A percentile compares a stretch with the other conserved stretches of the same genome.
phyloP scores from a whole-genome alignment of 2,113 vertebrate genomes.

The Rhinolophus sinicus region DNA sequence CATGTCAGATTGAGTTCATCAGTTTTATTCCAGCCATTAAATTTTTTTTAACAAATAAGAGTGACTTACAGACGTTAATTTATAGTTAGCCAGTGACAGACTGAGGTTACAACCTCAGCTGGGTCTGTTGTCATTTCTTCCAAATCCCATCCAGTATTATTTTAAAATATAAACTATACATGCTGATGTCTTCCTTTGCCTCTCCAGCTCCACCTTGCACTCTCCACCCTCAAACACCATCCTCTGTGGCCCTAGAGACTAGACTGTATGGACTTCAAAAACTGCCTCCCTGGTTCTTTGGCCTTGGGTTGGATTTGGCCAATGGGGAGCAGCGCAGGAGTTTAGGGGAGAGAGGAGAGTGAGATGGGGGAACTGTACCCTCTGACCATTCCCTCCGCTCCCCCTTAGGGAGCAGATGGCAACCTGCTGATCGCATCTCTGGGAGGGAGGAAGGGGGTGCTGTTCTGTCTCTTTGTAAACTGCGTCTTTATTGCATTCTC shows the following conservation, averaged over 20 bases:
- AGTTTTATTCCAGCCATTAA: not conserved
- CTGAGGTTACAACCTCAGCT: not conserved
- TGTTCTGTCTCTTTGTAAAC: not conserved
- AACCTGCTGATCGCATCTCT: not conserved
- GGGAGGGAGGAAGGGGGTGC: accelerated
- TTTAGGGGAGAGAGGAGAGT: not conserved
- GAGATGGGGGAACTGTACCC: not conserved
- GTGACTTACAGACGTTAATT: not conserved
- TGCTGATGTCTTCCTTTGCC: not conserved
- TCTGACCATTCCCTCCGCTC: accelerated
- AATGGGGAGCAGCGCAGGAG: not conserved
- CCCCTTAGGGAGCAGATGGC: accelerated
- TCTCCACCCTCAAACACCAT: not conserved
- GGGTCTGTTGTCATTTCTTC: not conserved
- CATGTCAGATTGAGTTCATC: not conserved
- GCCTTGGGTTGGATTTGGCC: not conserved
- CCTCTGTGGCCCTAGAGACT: not conserved
- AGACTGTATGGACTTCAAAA: not conserved
- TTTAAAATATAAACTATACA: not conserved
- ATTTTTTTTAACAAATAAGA: not conserved
- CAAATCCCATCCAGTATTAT: not conserved
- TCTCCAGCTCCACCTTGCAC: not conserved
- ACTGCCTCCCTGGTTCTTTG: not conserved
- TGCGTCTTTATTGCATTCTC: not conserved
- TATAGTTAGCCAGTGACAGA: not conserved